These are phyloP conservation scores for Augochlorella aurata DNA, from an alignment of 2,888 invertebrate genomes.

Conservation along the genomic window DNA sequence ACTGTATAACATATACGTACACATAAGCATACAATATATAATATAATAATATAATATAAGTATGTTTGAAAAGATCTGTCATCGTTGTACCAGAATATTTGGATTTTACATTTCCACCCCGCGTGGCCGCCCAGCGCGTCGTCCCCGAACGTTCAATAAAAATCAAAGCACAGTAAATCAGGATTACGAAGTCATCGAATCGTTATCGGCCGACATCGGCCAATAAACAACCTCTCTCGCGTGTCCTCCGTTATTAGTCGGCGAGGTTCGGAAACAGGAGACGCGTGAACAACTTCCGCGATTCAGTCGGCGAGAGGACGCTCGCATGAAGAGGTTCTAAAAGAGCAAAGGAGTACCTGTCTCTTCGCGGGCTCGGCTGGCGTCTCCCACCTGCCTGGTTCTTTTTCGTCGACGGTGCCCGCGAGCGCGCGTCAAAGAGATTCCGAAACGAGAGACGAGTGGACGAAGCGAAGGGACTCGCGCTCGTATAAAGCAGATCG, in stretches of 20 bases:
- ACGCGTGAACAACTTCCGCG: conserved; percentile 3
- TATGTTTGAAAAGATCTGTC: too few relatives aligned
- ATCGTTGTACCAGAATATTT: too few relatives aligned
- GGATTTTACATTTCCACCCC: too few relatives aligned
- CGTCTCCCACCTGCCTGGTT: conserved; percentile 21
- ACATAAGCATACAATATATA: too few relatives aligned
- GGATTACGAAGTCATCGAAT: background rate
- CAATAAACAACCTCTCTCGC: background rate
- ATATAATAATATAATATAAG: too few relatives aligned
- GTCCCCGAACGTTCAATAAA: too few relatives aligned
- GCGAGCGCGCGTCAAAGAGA: conserved; percentile 62
- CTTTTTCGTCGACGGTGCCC: conserved; percentile 28
- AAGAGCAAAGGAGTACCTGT: conserved; percentile 24
- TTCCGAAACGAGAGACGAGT: conserved; percentile 60
- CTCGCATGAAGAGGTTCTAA: background rate
- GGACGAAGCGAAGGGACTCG: conserved; percentile 44
- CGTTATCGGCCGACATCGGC: background rate
- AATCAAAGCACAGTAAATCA: background rate
- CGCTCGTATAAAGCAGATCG: conserved; percentile 57
- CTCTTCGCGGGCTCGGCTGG: background rate
- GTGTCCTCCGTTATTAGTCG: background rate
- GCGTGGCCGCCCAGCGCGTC: too few relatives aligned
- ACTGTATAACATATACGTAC: too few relatives aligned
- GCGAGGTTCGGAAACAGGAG: background rate
- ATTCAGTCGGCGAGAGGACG: background rate